phyloP scores from a whole-genome alignment of 2,888 invertebrate species.

The Mesoligia furuncula region DNA sequence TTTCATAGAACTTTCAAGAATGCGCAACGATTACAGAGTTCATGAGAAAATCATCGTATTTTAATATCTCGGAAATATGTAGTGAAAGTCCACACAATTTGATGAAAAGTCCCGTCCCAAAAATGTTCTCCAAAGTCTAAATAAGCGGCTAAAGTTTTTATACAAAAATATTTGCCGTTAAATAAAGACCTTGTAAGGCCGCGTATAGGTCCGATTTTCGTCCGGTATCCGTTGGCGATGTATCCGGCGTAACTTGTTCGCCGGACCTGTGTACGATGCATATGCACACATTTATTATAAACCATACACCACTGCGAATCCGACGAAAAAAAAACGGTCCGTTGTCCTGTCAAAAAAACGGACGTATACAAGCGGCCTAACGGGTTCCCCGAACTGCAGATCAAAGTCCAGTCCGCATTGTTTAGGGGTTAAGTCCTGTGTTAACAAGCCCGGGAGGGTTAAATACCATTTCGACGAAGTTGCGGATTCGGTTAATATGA shows the following conservation, averaged over 20 bases:
- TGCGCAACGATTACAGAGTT: background rate
- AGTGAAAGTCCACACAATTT: background rate
- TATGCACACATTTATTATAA: no score
- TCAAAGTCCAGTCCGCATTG: slow-evolving; percentile 28
- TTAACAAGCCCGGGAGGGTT: slow-evolving; percentile 39
- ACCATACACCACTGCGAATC: no score
- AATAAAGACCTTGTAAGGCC: slow-evolving; percentile 26
- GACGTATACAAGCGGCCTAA: background rate
- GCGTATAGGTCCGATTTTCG: no score
- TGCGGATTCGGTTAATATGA: slow-evolving; percentile 41
- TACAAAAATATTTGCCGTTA: slow-evolving; percentile 4
- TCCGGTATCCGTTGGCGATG: no score
- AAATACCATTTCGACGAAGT: slow-evolving; percentile 35
- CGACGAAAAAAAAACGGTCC: no score
- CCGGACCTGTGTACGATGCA: no score
- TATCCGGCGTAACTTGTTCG: no score
- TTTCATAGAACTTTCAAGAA: background rate
- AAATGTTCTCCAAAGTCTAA: background rate
- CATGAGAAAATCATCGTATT: background rate
- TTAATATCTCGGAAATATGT: background rate
- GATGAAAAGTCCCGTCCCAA: background rate
- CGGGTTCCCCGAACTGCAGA: slow-evolving; percentile 8
- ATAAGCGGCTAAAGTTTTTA: background rate
- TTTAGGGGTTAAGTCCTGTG: slow-evolving; percentile 40
- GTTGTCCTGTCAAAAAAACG: no score